Base-by-base conservation (phyloP, 2,113 vertebrate species). In the Atherinomorus stipes region DNA sequence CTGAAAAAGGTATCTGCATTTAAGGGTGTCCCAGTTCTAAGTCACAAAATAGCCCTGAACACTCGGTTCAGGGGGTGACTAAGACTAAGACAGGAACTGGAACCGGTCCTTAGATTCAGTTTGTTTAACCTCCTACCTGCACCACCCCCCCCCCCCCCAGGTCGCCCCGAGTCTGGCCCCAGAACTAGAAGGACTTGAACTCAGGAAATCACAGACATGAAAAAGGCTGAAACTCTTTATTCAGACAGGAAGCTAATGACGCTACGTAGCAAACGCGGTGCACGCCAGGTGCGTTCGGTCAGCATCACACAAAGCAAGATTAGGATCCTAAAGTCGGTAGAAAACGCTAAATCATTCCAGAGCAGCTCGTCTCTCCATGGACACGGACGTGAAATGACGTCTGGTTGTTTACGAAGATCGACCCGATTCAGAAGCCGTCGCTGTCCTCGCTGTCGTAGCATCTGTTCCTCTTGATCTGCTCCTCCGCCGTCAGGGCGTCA, bases 381-480 rank as follows among this genome's bases (percentile, higher is more conserved):
- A 92, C 92, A 62, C 76, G 50, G 60, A 34, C 80, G 31, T 83
- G 74, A 84, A 71, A 65, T 74, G 56, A 52, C 0, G 40, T 34
- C 50, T 59, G 60, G 45, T 81, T 74, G n/a, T 18, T 18, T 8
- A 23, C 47, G 3, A 70, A 61, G 79, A 62, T 15, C 54, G 50
- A 42, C 37, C 31, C 23, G 28, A 71, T 78, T 88, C 34, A 90
- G 22, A 75, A 57, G 62, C 80, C 18, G 15, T 91, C 80, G 19
- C 83, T 71, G 42, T 93, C 92, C 2, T 92, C 91, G 12, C 94
- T 85, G 4, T 95, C 78, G 37, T 95, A 95, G 85, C 85, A 94
- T 89, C 94, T 89, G 21, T 94, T 96, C 79, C 89, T 93, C 89
- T 94, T 95, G 84, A 94, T 94, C 84, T 91, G 92, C 76, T 94